Evolutionary conservation across 2,113 vertebrate species (phyloP).

Genomic region (Sinocyclocheilus grahami): DNA sequence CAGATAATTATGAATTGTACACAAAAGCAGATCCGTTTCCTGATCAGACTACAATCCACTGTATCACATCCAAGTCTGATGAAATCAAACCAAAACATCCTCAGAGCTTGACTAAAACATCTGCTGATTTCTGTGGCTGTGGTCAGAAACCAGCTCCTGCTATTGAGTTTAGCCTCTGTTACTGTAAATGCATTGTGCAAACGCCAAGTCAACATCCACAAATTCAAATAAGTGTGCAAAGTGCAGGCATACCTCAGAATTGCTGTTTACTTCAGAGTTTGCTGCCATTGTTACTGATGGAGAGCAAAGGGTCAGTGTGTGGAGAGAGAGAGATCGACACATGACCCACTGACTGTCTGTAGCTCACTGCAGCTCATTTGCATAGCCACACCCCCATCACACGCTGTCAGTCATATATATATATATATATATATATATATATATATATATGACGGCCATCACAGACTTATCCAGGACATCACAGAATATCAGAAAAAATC

Average conservation of each 20-base stretch:
- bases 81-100: not conserved
- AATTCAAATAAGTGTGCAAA: slow-evolving; percentile 7
- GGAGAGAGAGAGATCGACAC: not conserved
- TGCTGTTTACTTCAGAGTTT: slow-evolving; percentile 61
- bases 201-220: not conserved
- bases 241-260: slow-evolving; percentile 70
- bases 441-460: not conserved
- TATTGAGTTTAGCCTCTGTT: not conserved
- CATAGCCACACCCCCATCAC: not conserved
- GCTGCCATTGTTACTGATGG: slow-evolving; percentile 64
- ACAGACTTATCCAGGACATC: not conserved
- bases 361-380: not conserved
- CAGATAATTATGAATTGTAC: not conserved
- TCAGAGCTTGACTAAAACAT: not conserved
- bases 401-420: not conserved
- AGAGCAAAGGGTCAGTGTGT: not conserved
- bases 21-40: too few species aligned
- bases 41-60: not conserved
- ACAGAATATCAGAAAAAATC: not conserved
- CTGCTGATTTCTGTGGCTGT: not conserved
- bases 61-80: not conserved
- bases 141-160: not conserved
- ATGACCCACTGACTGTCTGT: not conserved
- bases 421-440: not conserved
- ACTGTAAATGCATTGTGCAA: not conserved